A percentile compares a stretch with the other conserved stretches of the same genome.
phyloP scores from a whole-genome alignment of 2,113 vertebrate genomes.

The Coptodon rendalli region DNA sequence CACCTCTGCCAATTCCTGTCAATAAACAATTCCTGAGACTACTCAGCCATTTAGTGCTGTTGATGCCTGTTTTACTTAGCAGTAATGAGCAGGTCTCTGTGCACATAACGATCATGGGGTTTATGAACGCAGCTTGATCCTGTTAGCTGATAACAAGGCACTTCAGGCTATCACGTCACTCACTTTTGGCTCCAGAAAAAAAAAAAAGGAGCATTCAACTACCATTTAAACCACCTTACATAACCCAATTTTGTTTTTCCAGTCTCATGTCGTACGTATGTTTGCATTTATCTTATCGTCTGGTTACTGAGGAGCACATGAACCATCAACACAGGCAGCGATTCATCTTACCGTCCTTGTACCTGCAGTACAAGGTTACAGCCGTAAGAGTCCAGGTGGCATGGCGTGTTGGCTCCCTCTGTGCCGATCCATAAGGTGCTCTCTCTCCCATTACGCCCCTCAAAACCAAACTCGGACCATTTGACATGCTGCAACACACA shows the following conservation, averaged over 20 bases:
- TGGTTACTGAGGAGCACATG: not conserved
- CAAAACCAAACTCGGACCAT: conserved; percentile 93
- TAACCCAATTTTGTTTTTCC: not conserved
- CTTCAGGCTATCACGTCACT: not conserved
- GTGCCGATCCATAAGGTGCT: conserved; percentile 94
- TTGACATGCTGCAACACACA: conserved; percentile 74
- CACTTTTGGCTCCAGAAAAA: not conserved
- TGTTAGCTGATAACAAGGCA: not conserved
- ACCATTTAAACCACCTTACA: not conserved
- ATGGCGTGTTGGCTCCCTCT: conserved; percentile 87
- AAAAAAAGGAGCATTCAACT: not conserved
- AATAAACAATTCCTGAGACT: not conserved
- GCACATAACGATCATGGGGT: not conserved
- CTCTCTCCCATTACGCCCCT: conserved; percentile 82
- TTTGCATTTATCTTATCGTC: not conserved
- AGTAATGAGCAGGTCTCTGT: not conserved
- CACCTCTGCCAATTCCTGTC: not conserved
- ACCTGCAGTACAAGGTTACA: conserved; percentile 94
- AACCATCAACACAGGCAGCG: not conserved
- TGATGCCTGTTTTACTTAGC: not conserved
- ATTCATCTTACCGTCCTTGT: conserved; percentile 85
- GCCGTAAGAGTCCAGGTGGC: conserved; percentile 91
- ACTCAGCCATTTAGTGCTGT: not conserved
- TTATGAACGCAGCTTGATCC: not conserved
- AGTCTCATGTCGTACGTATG: rapidly evolving